These are phyloP conservation scores for Varanus salvator DNA, from an alignment of 2,113 vertebrate species.

Conservation along the genomic window DNA sequence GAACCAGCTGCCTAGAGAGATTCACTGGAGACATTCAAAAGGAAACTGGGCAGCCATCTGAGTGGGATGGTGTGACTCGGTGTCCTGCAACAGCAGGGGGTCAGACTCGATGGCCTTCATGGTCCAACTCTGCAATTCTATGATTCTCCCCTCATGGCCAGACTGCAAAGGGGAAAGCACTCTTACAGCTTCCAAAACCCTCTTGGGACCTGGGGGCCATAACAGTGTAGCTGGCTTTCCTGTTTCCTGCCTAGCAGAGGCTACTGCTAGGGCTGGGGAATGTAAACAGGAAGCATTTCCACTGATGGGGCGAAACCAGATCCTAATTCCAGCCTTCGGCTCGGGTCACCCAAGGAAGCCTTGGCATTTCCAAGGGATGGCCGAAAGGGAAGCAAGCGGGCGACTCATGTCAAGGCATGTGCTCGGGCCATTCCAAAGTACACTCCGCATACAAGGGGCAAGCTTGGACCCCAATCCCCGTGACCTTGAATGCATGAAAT, in stretches of 20 bases:
- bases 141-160: no score
- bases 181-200: background rate
- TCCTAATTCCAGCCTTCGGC: constrained; percentile 1
- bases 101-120: no score
- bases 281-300: constrained; percentile 26
- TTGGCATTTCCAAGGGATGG: background rate
- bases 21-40: no score
- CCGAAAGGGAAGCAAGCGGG: background rate
- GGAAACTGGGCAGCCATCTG: no score
- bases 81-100: no score
- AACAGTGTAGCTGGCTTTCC: background rate
- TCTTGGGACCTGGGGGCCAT: background rate
- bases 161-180: background rate
- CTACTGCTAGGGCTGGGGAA: constrained; percentile 12
- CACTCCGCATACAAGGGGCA: no score
- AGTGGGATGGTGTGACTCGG: no score
- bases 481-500: background rate
- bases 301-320: constrained; percentile 11
- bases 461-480: background rate
- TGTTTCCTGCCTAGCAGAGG: background rate
- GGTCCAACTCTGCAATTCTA: no score
- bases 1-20: no score
- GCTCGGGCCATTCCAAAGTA: background rate
- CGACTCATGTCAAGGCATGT: background rate
- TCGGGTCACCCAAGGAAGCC: constrained; percentile 12